Evolutionary conservation across 2,797 vertebrate genomes (phyloP).

Genomic region (Coluber constrictor): DNA sequence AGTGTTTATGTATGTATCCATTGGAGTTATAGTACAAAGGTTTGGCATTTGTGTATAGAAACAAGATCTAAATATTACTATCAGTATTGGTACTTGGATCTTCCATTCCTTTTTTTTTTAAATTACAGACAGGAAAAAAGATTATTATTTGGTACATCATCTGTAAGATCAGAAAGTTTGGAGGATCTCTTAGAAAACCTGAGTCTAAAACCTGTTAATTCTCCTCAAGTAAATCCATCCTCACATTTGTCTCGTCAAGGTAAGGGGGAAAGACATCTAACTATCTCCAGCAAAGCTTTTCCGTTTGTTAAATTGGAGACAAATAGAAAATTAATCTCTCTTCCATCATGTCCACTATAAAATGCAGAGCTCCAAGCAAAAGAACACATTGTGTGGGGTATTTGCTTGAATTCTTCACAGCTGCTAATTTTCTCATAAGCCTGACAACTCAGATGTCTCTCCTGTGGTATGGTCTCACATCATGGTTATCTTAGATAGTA

Average conservation of each 20-base stretch:
- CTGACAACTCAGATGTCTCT: not conserved
- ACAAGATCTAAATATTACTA: not conserved
- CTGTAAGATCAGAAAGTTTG: conserved; percentile 78
- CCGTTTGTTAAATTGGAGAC: not conserved
- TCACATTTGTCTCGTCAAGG: conserved; percentile 81
- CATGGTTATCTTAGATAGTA: not conserved
- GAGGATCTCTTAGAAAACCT: conserved; percentile 89
- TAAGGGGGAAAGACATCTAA: conserved; percentile 62
- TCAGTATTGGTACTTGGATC: conserved; percentile 1
- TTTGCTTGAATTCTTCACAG: not conserved
- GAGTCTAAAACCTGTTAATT: conserved; percentile 79
- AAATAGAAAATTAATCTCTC: not conserved
- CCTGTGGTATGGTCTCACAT: not conserved
- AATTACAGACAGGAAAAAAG: conserved; percentile 74
- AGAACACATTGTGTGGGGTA: not conserved
- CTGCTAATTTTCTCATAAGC: not conserved
- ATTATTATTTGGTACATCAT: conserved; percentile 69
- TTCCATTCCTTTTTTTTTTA: not conserved
- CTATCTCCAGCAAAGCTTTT: not conserved
- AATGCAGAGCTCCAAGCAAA: not conserved
- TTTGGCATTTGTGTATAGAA: not conserved
- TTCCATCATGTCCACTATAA: not conserved
- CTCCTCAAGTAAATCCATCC: conserved; percentile 76
- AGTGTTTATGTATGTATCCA: not conserved
- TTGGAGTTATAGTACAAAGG: not conserved